Percentiles rank a stretch among this genome's conserved stretches.
phyloP scores from a whole-genome alignment of 2,888 invertebrate species.

The Philereme vetulata region DNA sequence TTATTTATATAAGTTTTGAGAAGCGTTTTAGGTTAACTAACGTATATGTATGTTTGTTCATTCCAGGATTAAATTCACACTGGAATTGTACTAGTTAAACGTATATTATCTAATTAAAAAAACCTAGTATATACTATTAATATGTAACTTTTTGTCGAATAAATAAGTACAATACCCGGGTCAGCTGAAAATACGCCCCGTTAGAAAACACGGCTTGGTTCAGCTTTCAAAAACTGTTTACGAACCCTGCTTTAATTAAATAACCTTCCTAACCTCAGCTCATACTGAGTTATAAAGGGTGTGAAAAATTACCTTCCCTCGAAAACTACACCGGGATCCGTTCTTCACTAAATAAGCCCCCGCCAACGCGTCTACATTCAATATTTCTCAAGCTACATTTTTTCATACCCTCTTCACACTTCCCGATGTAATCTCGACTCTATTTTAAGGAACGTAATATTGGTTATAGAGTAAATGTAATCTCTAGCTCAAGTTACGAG shows the following conservation, averaged over 20 bases:
- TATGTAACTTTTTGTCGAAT: too few relatives aligned
- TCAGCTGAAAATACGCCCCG: too few relatives aligned
- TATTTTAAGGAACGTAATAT: slow-evolving; percentile 1
- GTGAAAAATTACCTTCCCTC: slow-evolving; percentile 20
- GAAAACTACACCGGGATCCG: slow-evolving; percentile 11
- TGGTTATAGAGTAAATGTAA: not conserved
- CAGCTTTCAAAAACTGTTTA: too few relatives aligned
- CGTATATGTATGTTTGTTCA: too few relatives aligned
- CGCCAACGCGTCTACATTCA: slow-evolving; percentile 9
- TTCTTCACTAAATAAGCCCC: slow-evolving; percentile 5
- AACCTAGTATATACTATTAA: too few relatives aligned
- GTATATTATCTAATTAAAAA: too few relatives aligned
- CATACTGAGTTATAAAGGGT: slow-evolving; percentile 16
- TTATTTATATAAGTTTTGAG: too few relatives aligned
- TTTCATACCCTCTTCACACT: slow-evolving; percentile 7
- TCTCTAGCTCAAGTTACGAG: slow-evolving; percentile 8
- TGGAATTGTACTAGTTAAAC: too few relatives aligned
- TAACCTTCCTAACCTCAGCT: not conserved
- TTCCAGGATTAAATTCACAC: too few relatives aligned
- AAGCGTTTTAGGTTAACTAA: too few relatives aligned
- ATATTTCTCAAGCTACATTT: slow-evolving; percentile 15
- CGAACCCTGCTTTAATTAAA: not conserved
- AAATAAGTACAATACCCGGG: too few relatives aligned
- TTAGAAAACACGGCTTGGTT: too few relatives aligned
- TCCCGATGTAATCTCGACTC: slow-evolving; percentile 11